These are phyloP conservation scores for Masticophis lateralis DNA, from an alignment of 2,797 vertebrate species.

Conservation along the genomic window DNA sequence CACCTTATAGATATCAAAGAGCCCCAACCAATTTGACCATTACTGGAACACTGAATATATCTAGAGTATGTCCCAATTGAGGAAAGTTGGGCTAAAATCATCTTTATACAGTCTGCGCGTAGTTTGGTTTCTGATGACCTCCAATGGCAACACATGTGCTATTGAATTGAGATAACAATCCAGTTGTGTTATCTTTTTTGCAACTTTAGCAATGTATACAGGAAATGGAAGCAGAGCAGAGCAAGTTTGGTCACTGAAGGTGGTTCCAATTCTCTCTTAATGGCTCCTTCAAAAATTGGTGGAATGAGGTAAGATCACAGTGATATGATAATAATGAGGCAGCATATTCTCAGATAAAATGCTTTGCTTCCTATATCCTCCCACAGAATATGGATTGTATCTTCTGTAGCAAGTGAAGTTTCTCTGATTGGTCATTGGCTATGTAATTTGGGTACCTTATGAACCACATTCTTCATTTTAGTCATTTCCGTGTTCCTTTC, in stretches of 20 bases:
- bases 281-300: not conserved
- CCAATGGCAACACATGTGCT: not conserved
- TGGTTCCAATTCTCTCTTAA: not conserved
- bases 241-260: no score
- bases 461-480: not conserved
- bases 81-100: not conserved
- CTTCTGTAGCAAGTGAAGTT: not conserved
- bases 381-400: not conserved
- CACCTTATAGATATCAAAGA: not conserved
- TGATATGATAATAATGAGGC: not conserved
- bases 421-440: not conserved
- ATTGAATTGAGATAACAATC: not conserved
- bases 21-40: not conserved
- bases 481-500: not conserved
- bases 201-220: not conserved
- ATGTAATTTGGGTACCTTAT: not conserved
- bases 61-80: not conserved
- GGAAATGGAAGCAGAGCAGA: not conserved
- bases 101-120: not conserved
- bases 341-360: not conserved
- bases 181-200: not conserved
- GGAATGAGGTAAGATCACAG: not conserved
- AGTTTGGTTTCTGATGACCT: not conserved
- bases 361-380: not conserved
- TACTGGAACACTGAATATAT: not conserved